phyloP scores from a whole-genome alignment of 2,113 vertebrate genomes.

The Microtus pennsylvanicus region DNA sequence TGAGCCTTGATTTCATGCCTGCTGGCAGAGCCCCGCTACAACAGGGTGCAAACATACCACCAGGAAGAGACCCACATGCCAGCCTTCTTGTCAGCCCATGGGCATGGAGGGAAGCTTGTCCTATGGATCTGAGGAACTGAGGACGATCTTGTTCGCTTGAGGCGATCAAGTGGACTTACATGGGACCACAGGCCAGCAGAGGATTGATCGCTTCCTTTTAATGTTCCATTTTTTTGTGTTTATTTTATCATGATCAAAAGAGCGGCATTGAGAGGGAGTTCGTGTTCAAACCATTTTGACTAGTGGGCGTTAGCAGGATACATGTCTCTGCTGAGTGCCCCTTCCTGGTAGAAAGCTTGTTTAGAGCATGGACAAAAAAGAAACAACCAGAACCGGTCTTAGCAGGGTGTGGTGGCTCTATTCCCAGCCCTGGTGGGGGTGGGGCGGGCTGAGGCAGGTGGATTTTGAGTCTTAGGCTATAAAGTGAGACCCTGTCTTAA shows the following conservation, averaged over 20 bases:
- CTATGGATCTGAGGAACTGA: neutral
- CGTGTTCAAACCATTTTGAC: neutral
- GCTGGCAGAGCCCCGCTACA: neutral
- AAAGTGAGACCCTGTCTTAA: neutral
- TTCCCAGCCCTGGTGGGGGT: too few species aligned
- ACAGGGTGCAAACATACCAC: neutral
- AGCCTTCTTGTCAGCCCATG: too few species aligned
- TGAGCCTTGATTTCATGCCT: neutral
- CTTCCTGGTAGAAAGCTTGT: neutral
- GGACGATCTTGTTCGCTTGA: neutral
- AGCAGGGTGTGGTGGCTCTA: neutral
- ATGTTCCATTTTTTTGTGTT: neutral
- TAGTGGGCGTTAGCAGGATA: neutral
- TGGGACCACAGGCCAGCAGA: fast-evolving
- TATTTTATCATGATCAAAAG: neutral
- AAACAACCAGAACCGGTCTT: neutral
- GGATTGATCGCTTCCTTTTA: neutral
- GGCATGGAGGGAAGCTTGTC: neutral
- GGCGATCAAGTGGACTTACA: neutral
- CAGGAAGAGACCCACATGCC: neutral
- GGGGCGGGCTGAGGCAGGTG: neutral
- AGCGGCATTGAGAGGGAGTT: neutral
- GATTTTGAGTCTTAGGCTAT: neutral
- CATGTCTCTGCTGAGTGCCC: too few species aligned
- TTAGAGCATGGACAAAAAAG: neutral